These are phyloP conservation scores for Vanessa atalanta DNA, from an alignment of 1,140 invertebrate species.

Conservation along the genomic window DNA sequence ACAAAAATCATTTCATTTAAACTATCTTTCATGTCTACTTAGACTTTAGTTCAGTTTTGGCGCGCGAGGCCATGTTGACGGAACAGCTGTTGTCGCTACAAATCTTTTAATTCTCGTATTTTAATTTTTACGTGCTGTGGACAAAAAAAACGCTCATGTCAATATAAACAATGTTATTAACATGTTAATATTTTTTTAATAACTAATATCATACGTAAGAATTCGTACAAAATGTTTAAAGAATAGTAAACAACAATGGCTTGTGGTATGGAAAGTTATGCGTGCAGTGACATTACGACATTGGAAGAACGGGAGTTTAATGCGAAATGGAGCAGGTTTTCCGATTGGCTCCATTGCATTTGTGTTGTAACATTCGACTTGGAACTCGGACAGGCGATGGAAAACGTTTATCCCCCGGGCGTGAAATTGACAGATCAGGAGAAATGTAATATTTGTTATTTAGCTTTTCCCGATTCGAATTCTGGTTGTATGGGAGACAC, in stretches of 20 bases:
- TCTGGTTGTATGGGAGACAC: slow-evolving; percentile 99
- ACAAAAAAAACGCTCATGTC: slow-evolving; percentile 58
- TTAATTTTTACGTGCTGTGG: slow-evolving; percentile 38
- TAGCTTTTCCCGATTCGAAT: slow-evolving; percentile 99
- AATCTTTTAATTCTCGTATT: slow-evolving; percentile 57
- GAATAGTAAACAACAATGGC: slow-evolving; percentile 58
- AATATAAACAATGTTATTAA: slow-evolving; percentile 49
- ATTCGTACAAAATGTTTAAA: slow-evolving; percentile 44
- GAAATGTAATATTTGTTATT: slow-evolving; percentile 98
- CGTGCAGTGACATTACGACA: slow-evolving; percentile 59
- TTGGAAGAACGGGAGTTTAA: slow-evolving; percentile 65
- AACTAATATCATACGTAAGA: slow-evolving; percentile 39
- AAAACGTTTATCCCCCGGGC: slow-evolving; percentile 93
- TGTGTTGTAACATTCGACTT: slow-evolving; percentile 99
- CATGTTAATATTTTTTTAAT: slow-evolving; percentile 38
- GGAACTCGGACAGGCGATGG: slow-evolving; percentile 97
- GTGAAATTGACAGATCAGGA: slow-evolving; percentile 94
- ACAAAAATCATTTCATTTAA: neutral
- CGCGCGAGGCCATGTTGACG: slow-evolving; percentile 75
- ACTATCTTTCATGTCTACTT: neutral
- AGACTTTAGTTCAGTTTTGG: slow-evolving; percentile 56
- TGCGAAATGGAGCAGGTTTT: slow-evolving; percentile 83
- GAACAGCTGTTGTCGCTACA: slow-evolving; percentile 71
- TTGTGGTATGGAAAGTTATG: slow-evolving; percentile 62
- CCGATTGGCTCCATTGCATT: slow-evolving; percentile 97